These are phyloP conservation scores for Leuciscus waleckii DNA, from an alignment of 2,797 vertebrate genomes.

Conservation along the genomic window DNA sequence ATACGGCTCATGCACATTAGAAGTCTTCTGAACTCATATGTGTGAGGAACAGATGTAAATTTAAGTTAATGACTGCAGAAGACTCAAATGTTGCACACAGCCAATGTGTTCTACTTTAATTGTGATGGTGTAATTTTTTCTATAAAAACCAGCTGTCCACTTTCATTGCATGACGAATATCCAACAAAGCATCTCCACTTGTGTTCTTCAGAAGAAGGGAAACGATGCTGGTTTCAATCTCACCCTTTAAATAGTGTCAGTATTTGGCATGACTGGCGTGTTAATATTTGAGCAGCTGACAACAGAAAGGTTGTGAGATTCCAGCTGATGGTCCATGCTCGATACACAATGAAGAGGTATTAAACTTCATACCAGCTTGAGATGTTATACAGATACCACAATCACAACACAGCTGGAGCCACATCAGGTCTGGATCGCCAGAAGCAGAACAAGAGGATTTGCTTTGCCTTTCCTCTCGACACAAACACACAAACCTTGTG, in stretches of 20 bases:
- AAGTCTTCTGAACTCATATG: background rate
- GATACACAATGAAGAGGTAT: background rate
- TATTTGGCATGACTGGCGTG: background rate
- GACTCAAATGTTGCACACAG: too few species aligned
- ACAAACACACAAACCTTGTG: background rate
- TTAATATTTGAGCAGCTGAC: background rate
- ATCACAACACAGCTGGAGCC: conserved; percentile 8
- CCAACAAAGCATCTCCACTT: background rate
- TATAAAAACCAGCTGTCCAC: background rate
- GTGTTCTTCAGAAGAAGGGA: background rate
- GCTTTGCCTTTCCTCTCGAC: background rate
- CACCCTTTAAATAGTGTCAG: background rate
- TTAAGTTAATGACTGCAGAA: background rate
- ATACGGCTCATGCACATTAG: too few species aligned
- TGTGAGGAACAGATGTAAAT: background rate
- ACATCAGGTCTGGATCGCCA: background rate
- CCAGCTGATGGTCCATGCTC: background rate
- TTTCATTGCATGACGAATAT: background rate
- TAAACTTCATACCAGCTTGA: background rate
- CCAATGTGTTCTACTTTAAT: background rate
- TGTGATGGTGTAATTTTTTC: too few species aligned
- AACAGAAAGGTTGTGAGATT: background rate
- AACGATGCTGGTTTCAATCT: too few species aligned
- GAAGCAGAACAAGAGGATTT: background rate
- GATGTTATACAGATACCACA: background rate